Evolutionary conservation across 1,140 invertebrate species (phyloP), one percentile per base, ranked within the genome.

Genomic region (Cotesia chilonis): DNA sequence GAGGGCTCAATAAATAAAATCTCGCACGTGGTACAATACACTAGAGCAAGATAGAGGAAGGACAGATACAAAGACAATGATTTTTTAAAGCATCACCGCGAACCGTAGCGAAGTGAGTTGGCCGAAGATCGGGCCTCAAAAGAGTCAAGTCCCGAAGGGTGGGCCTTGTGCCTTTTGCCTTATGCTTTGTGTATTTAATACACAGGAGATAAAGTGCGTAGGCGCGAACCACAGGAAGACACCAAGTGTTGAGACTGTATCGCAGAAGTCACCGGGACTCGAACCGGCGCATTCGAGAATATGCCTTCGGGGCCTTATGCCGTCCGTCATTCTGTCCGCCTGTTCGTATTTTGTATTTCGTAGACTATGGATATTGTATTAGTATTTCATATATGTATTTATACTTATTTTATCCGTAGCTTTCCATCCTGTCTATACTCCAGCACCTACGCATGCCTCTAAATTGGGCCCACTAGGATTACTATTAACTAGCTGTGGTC

Each of bases 291-390:
- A 47, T 47, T 47, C 41, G 6, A 6, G 41, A 78, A 81, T 81
- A 81, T 81, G 79, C 80, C 82, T 47, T 82, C 76, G 72, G 76
- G 79, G 82, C 82, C 75, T 84, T 77, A 79, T 74, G 80, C 79
- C 83, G 83, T 85, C 77, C 80, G 82, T 85, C 82, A 85, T 85
- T 78, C 82, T 85, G 82, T 83, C 83, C 82, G 82, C 82, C 82
- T 77, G 82, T 83, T 80, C 79, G 77, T 79, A 71, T 74, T 82
- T 83, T 77, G 76, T 79, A 74, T 20, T 38, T 17, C 6, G 6
- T 47, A 47, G 6, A 47, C 41, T 47, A 47, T 47, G 41, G 41
- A 47, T 47, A 10, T 47, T 28, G 28, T 28, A 28, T 28, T 28
- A 28, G 28, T 28, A 28, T 28, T 28, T 28, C 28, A 47, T 47